phyloP scores from a whole-genome alignment of 2,113 vertebrate species.

The Bucco capensis region DNA sequence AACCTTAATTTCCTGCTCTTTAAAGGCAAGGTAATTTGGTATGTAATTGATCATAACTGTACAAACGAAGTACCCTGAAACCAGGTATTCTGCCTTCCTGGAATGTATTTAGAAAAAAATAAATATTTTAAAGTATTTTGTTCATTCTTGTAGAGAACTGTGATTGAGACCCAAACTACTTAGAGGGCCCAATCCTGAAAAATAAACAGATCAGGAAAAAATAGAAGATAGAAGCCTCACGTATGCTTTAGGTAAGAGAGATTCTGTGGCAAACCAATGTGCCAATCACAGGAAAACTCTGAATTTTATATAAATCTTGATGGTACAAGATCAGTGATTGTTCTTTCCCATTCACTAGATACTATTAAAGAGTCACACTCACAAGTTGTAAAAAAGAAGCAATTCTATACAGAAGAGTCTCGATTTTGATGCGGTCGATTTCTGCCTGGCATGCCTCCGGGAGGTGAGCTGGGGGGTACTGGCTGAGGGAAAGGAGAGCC shows the following conservation, averaged over 20 bases:
- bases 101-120: neutral
- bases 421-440: slow-evolving; percentile 83
- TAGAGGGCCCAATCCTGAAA: neutral
- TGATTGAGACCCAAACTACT: neutral
- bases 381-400: slow-evolving; percentile 95
- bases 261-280: neutral
- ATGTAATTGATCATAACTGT: neutral
- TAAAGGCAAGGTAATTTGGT: neutral
- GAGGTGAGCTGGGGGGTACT: slow-evolving; percentile 79
- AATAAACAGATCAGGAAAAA: neutral
- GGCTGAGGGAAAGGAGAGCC: slow-evolving; percentile 87
- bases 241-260: neutral
- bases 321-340: neutral
- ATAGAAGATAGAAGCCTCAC: neutral
- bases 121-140: neutral
- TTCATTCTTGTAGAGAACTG: neutral
- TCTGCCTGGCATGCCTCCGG: slow-evolving; percentile 72
- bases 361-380: slow-evolving; percentile 70
- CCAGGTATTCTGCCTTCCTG: neutral
- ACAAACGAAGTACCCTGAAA: neutral
- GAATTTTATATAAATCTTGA: neutral
- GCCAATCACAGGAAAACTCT: neutral
- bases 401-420: slow-evolving; percentile 92
- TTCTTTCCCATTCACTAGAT: slow-evolving; percentile 31
- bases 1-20: neutral